Percentiles rank a stretch among this genome's conserved stretches.
Evolutionary conservation across 1,140 invertebrate species (phyloP).

Genomic region (Cyrtorhinus lividipennis): DNA sequence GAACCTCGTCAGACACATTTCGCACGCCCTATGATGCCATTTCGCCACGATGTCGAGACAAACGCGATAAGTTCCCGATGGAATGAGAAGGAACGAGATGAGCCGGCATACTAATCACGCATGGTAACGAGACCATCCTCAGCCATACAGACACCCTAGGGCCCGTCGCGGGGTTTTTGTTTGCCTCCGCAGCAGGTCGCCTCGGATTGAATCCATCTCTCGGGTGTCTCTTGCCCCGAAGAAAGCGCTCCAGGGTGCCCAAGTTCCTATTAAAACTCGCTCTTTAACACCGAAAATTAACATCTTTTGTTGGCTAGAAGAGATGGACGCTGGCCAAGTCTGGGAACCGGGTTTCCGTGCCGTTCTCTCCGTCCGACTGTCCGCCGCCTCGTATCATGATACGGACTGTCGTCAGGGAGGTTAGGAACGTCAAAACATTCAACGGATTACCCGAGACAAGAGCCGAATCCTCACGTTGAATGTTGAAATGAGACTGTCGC

Average conservation of each 20-base stretch:
- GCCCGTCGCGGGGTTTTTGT: neutral
- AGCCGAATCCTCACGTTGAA: too few relatives aligned
- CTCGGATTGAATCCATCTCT: neutral
- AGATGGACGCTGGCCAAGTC: neutral
- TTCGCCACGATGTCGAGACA: too few relatives aligned
- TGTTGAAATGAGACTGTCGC: too few relatives aligned
- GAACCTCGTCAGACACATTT: too few relatives aligned
- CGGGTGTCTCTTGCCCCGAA: neutral
- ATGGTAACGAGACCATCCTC: neutral
- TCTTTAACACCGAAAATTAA: neutral
- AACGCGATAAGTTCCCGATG: too few relatives aligned
- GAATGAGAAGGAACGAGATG: too few relatives aligned
- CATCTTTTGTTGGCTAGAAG: neutral
- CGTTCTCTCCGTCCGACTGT: neutral
- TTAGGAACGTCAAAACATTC: too few relatives aligned
- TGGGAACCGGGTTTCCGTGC: neutral
- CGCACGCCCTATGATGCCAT: too few relatives aligned
- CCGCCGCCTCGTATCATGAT: too few relatives aligned
- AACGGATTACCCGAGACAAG: too few relatives aligned
- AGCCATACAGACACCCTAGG: neutral
- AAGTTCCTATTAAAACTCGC: neutral
- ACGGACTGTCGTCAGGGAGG: too few relatives aligned
- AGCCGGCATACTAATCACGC: too few relatives aligned
- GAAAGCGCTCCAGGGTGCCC: neutral
- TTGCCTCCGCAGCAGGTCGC: neutral